These are phyloP conservation scores for Podotricha telesiphe DNA, from an alignment of 2,888 invertebrate species.

Conservation along the genomic window DNA sequence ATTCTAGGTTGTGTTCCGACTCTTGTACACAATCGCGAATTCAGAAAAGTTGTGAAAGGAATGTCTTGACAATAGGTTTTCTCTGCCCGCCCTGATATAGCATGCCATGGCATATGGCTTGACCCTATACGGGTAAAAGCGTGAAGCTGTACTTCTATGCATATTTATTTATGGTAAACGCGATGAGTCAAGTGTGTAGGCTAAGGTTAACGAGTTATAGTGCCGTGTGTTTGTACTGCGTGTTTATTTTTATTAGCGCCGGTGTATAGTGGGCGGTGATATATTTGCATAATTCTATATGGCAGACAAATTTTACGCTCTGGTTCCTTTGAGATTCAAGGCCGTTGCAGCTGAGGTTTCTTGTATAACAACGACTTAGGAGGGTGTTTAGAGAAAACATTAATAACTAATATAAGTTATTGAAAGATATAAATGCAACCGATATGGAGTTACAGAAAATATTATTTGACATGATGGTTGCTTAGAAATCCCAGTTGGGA, in stretches of 20 bases:
- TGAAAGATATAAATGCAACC: no score
- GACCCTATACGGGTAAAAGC: no score
- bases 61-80: no score
- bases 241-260: constrained; percentile 31
- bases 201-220: constrained; percentile 36
- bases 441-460: no score
- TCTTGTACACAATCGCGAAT: no score
- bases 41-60: no score
- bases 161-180: constrained; percentile 35
- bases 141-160: not conserved
- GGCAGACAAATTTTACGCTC: constrained; percentile 8
- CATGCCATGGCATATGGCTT: no score
- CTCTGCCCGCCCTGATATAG: no score
- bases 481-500: no score
- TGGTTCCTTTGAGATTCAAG: constrained; percentile 17
- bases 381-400: not conserved
- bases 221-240: constrained; percentile 11
- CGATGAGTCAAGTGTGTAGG: constrained; percentile 40
- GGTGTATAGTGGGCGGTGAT: constrained; percentile 1
- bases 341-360: not conserved
- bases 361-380: not conserved
- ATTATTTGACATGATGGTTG: no score
- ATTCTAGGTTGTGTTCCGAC: no score
- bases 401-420: no score
- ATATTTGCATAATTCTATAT: constrained; percentile 5